These are phyloP conservation scores for Eupsittula cactorum DNA, from an alignment of 2,113 vertebrate genomes.

Conservation along the genomic window DNA sequence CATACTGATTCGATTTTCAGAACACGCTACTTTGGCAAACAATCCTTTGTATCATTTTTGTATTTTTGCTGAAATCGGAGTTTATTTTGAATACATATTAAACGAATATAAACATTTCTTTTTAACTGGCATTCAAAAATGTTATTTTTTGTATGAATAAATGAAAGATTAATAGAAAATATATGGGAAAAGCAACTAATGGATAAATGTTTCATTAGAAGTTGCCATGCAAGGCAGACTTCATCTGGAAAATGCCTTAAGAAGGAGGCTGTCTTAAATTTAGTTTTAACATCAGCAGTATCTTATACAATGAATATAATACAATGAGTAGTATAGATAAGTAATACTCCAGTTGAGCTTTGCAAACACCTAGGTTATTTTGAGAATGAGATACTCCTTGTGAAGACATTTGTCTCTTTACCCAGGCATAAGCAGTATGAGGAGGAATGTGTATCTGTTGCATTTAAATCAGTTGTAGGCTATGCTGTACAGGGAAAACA, in stretches of 20 bases:
- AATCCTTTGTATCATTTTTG: background rate
- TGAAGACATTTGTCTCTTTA: background rate
- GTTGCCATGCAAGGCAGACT: background rate
- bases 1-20: constrained; percentile 7
- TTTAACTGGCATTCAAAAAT: background rate
- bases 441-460: background rate
- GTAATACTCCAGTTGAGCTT: background rate
- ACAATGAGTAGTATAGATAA: background rate
- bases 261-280: background rate
- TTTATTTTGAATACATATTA: background rate
- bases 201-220: constrained; percentile 35
- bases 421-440: background rate
- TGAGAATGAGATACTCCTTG: background rate
- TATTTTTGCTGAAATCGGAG: background rate
- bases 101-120: background rate
- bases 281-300: background rate
- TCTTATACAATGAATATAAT: background rate
- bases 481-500: background rate
- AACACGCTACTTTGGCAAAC: background rate
- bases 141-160: background rate
- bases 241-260: background rate
- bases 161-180: constrained; percentile 21
- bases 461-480: background rate
- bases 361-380: background rate
- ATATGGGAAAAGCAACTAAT: background rate